phyloP scores from a whole-genome alignment of 2,113 vertebrate genomes.

The Bubo bubo region DNA sequence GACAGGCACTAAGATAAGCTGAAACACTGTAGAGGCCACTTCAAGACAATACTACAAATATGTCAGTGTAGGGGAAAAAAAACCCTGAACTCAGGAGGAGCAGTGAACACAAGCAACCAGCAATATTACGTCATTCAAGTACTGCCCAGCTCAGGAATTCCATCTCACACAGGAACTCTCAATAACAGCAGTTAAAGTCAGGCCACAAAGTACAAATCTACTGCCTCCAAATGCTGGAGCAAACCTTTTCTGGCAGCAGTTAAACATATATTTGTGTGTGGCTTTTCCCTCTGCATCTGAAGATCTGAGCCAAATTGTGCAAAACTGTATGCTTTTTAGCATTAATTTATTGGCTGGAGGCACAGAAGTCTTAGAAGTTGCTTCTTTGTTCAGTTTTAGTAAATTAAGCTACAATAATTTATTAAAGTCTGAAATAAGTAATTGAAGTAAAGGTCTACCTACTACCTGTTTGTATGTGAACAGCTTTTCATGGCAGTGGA shows the following conservation, averaged over 20 bases:
- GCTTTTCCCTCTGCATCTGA: background rate
- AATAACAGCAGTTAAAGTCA: background rate
- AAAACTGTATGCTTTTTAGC: background rate
- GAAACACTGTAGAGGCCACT: background rate
- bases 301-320: background rate
- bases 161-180: background rate
- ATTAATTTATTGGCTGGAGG: background rate
- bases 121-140: background rate
- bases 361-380: background rate
- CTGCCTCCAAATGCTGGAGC: background rate
- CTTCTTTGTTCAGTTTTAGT: background rate
- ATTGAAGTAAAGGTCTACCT: background rate
- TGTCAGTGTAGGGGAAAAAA: background rate
- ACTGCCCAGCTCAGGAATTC: background rate
- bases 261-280: background rate
- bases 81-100: background rate
- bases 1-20: background rate
- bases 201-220: background rate
- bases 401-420: background rate
- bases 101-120: background rate
- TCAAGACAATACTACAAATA: background rate
- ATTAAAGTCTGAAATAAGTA: background rate
- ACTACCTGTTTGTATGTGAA: background rate
- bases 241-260: background rate
- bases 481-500: background rate